These are phyloP conservation scores for Zaprionus vittiger DNA, from an alignment of 1,140 invertebrate species.

Conservation along the genomic window DNA sequence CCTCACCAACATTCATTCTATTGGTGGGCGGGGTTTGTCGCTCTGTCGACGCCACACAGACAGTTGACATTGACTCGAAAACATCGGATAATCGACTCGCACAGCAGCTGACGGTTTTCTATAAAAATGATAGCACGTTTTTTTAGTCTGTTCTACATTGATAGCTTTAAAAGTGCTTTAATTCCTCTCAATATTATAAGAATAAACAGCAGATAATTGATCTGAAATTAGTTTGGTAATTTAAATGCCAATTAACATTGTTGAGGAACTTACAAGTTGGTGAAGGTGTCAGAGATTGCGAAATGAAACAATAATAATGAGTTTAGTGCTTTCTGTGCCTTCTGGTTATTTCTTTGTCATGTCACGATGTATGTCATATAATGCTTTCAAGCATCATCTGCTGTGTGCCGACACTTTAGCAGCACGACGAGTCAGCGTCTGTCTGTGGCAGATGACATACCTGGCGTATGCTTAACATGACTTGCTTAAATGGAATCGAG, in stretches of 20 bases:
- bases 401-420: neutral
- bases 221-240: neutral
- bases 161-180: neutral
- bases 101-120: neutral
- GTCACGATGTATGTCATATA: neutral
- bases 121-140: neutral
- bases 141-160: constrained; percentile 2
- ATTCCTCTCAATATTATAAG: neutral
- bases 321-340: neutral
- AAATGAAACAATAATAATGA: neutral
- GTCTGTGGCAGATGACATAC: neutral
- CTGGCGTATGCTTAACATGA: neutral
- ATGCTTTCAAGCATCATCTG: neutral
- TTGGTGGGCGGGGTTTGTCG: neutral
- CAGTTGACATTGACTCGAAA: constrained; percentile 20
- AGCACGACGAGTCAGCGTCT: neutral
- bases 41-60: neutral
- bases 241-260: neutral
- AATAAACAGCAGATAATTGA: neutral
- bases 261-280: neutral
- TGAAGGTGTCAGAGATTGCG: neutral
- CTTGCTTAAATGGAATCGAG: neutral
- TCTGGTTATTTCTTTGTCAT: neutral
- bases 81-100: constrained; percentile 2
- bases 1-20: neutral